phyloP scores from a whole-genome alignment of 2,888 invertebrate species.

The Catocala fraxini region DNA sequence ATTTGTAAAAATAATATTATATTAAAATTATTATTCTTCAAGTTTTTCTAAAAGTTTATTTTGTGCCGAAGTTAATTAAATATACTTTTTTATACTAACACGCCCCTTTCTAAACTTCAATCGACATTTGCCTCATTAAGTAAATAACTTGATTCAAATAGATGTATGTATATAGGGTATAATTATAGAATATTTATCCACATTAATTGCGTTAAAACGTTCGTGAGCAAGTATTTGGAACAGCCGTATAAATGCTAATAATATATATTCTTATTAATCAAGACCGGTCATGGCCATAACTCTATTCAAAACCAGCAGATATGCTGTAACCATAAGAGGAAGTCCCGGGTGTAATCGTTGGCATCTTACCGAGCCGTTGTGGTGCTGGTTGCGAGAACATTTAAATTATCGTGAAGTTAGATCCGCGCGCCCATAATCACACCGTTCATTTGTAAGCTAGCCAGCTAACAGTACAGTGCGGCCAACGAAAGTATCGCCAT shows the following conservation, averaged over 20 bases:
- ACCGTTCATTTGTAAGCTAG: conserved; percentile 85
- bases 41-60: too few relatives aligned
- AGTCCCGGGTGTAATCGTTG: conserved; percentile 79
- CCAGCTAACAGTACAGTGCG: conserved; percentile 79
- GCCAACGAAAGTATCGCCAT: conserved; percentile 83
- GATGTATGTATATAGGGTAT: too few relatives aligned
- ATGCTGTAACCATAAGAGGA: conserved; percentile 78
- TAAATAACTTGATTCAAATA: too few relatives aligned
- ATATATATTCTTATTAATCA: conserved; percentile 39
- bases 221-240: too few relatives aligned
- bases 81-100: too few relatives aligned
- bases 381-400: conserved; percentile 80
- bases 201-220: too few relatives aligned
- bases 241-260: conserved; percentile 21
- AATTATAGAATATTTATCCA: too few relatives aligned
- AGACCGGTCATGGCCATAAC: conserved; percentile 64
- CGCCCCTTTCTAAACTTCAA: too few relatives aligned
- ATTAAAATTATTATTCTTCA: too few relatives aligned
- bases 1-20: too few relatives aligned
- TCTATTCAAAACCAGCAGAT: conserved; percentile 79
- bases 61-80: too few relatives aligned
- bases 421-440: conserved; percentile 84
- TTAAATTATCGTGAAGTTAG: conserved; percentile 84
- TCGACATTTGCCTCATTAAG: too few relatives aligned
- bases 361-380: conserved; percentile 70